Evolutionary conservation across 2,113 vertebrate species (phyloP).

Genomic region (Pituophis catenifer): DNA sequence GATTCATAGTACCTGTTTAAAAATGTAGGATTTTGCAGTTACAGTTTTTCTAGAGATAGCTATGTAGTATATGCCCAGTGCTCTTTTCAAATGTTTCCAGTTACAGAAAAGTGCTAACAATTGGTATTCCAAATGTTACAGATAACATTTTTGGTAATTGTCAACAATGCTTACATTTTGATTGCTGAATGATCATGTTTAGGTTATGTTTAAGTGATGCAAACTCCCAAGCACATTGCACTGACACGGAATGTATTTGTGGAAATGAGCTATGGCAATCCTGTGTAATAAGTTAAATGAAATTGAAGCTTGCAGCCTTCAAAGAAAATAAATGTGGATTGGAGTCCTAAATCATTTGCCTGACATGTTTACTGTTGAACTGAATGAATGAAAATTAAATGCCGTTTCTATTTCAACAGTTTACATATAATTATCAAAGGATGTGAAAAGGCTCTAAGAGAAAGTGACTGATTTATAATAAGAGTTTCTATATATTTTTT

Average conservation of each 20-base stretch:
- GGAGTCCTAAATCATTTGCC: rapidly evolving
- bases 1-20: background rate
- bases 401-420: background rate
- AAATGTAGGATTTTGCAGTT: background rate
- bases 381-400: background rate
- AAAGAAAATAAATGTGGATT: background rate
- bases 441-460: background rate
- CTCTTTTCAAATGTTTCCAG: background rate
- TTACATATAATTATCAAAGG: background rate
- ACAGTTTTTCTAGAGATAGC: background rate
- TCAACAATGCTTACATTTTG: background rate
- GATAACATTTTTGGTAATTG: background rate
- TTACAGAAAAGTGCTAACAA: background rate
- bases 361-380: background rate
- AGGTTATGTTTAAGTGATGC: background rate
- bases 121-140: background rate
- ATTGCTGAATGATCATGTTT: background rate
- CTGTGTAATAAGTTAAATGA: background rate
- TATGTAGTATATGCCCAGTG: background rate
- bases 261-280: background rate
- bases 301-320: background rate
- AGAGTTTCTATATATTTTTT: background rate
- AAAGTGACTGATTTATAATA: background rate
- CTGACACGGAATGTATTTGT: background rate
- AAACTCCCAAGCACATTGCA: background rate